phyloP scores from a whole-genome alignment of 2,888 invertebrate species.

The Drosophila acutilabella region DNA sequence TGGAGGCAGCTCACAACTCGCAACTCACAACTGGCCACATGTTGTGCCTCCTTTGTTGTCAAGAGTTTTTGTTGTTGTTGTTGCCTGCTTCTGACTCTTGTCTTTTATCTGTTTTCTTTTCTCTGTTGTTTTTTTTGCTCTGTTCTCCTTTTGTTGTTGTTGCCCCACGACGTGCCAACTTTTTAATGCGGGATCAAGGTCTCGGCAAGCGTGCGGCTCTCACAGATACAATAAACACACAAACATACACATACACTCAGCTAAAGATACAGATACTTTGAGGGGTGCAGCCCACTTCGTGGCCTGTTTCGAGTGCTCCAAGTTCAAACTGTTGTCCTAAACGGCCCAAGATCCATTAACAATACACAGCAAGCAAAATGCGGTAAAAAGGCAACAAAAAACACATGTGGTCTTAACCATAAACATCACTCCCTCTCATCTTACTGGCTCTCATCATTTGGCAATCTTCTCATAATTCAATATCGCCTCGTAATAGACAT shows the following conservation, averaged over 20 bases:
- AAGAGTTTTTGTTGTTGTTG: slow-evolving; percentile 13
- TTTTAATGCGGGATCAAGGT: slow-evolving; percentile 83
- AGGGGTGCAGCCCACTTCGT: slow-evolving; percentile 43
- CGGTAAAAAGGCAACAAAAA: slow-evolving; percentile 3
- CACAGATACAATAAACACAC: slow-evolving; percentile 31
- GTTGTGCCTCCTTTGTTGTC: slow-evolving; percentile 28
- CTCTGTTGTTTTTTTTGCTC: slow-evolving; percentile 27
- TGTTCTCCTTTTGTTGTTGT: slow-evolving; percentile 35
- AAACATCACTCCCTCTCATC: slow-evolving; percentile 27
- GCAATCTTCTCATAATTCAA: slow-evolving; percentile 30
- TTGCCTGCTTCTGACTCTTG: slow-evolving; percentile 37
- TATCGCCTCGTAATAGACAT: slow-evolving; percentile 32
- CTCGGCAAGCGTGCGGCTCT: slow-evolving; percentile 63
- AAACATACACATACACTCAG: slow-evolving; percentile 22
- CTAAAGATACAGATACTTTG: slow-evolving; percentile 16
- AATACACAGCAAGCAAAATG: slow-evolving; percentile 42
- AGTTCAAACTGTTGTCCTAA: slow-evolving; percentile 44
- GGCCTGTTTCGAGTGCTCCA: slow-evolving; percentile 42
- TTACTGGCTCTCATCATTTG: slow-evolving; percentile 45
- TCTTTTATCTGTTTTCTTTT: slow-evolving; percentile 38
- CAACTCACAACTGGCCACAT: slow-evolving; percentile 16
- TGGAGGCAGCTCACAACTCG: slow-evolving; percentile 20
- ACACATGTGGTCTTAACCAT: slow-evolving; percentile 42
- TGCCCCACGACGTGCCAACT: slow-evolving; percentile 65
- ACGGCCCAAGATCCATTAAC: slow-evolving; percentile 54